Evolutionary conservation across 2,113 vertebrate species (phyloP), one percentile per base, ranked within the genome.

Genomic region (Oncorhynchus kisutch): DNA sequence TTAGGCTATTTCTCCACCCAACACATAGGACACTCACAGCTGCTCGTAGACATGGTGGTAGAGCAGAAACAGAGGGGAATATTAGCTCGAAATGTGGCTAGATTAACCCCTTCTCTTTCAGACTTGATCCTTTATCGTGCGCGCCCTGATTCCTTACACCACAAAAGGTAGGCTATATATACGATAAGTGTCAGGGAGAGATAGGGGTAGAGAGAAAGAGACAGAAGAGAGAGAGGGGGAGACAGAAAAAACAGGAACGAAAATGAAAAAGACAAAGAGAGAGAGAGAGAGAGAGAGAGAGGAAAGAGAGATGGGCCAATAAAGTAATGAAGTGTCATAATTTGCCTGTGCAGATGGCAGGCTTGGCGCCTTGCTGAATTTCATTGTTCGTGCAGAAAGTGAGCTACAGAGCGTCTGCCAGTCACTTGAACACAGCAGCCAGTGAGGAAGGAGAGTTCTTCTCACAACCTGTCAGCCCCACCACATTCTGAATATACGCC

Each of bases 291-390:
- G n/a, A 62, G 18, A n/a, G n/a, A 62, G 54, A 57, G 57, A 75
- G 74, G 24, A 45, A 45, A 45, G 39, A 45, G 39, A 45, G 39
- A 45, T 45, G 39, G 39, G 68, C 67, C 51, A 54, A 54, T 67
- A 54, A 70, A 82, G 78, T 79, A 70, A 85, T 71, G 60, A 81
- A 82, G 72, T 73, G 72, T 81, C 78, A 82, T 82, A 74, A 84
- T 81, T 84, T 81, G 68, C 59, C 24, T 27, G 68, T 76, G 69
- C 78, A 82, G 82, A 78, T 82, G 82, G 78, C 54, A 80, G 69
- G 54, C 34, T 54, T 54, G 71, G 64, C 77, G 72, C 45, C 77
- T 71, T 62, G 70, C 68, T 83, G 77, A 68, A 81, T 74, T 77
- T 74, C 74, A 72, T 66, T 86, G 78, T 81, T 81, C 51, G 60